Conservation (phyloP, 2,113 vertebrate genomes). For the Bubo scandiacus region DNA sequence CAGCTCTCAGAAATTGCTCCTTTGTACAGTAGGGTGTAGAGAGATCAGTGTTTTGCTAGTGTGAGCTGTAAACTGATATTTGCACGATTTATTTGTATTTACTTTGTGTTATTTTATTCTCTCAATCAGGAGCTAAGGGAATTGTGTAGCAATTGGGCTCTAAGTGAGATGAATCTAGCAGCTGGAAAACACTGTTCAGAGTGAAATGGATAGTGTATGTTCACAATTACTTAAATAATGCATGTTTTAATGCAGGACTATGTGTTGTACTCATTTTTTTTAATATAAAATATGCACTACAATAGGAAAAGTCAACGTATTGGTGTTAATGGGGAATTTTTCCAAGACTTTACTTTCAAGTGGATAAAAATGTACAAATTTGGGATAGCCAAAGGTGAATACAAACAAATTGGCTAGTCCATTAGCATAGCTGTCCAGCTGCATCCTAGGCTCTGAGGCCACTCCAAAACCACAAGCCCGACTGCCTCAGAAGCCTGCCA, state of each 20-base stretch:
- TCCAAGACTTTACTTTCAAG: slow-evolving; percentile 57
- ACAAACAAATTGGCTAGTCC: slow-evolving; percentile 62
- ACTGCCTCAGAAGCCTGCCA: slow-evolving; percentile 58
- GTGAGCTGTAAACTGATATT: slow-evolving; percentile 4
- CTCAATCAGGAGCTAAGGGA: neutral
- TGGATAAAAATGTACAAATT: slow-evolving; percentile 66
- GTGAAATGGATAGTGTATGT: neutral
- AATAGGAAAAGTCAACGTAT: slow-evolving; percentile 17
- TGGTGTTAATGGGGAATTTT: slow-evolving; percentile 20
- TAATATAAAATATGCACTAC: neutral
- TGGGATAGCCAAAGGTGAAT: slow-evolving; percentile 58
- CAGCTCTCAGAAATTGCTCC: neutral
- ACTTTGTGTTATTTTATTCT: neutral
- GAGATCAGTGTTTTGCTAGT: neutral
- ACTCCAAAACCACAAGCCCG: slow-evolving; percentile 68
- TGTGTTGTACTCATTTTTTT: neutral
- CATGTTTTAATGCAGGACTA: slow-evolving; percentile 29
- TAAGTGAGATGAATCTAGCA: slow-evolving; percentile 20
- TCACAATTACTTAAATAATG: slow-evolving; percentile 34
- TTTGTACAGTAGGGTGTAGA: neutral
- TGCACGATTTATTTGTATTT: slow-evolving; percentile 31
- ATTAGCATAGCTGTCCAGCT: slow-evolving; percentile 53
- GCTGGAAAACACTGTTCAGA: neutral
- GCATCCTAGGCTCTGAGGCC: slow-evolving; percentile 42
- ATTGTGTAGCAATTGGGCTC: neutral